Base-by-base conservation (phyloP, 2,888 invertebrate genomes). In the Melinaea marsaeus region DNA sequence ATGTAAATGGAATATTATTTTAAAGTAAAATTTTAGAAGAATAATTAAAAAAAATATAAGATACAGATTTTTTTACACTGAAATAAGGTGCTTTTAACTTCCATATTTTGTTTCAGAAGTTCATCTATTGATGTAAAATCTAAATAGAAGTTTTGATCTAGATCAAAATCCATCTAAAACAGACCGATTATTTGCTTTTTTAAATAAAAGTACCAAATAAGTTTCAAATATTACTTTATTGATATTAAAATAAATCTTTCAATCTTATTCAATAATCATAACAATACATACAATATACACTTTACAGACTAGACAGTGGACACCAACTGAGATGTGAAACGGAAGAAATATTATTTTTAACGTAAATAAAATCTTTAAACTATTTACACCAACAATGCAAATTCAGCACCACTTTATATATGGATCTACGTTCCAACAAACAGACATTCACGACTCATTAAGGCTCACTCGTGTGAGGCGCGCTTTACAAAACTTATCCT, bases 271-370 rank as follows among this genome's bases (percentile, higher is more conserved):
- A 81, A 72, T 79, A 73, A 70, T 84, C 83, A 80, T 67, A 78
- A 78, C 78, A 81, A 81, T 80, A 83, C 83, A 81, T 82, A 83
- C 78, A 72, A 78, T 79, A 81, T 81, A 84, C 81, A 83, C 78
- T 80, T 84, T 82, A 83, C 75, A 88, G 90, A 90, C 90, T 90
- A 90, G 90, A 90, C 77, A 86, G 83, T 81, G 81, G 83, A 79
- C 80, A 83, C 83, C 75, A 86, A 83, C 82, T 84, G 83, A 85
- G 79, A 80, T 77, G 78, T 77, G 72, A 74, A 73, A 65, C 61
- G 45, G 59, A 68, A 62, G 63, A 63, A 47, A 55, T 37, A 58
- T 51, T 63, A 56, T 57, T 58, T 69, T 57, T 63, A 67, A 71
- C 60, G 63, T 57, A 45, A 64, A 65, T 69, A 69, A 69, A 73